Evolutionary conservation across 2,113 vertebrate genomes (phyloP), one percentile per base, ranked within the genome.

Genomic region (Copsychus sechellarum): DNA sequence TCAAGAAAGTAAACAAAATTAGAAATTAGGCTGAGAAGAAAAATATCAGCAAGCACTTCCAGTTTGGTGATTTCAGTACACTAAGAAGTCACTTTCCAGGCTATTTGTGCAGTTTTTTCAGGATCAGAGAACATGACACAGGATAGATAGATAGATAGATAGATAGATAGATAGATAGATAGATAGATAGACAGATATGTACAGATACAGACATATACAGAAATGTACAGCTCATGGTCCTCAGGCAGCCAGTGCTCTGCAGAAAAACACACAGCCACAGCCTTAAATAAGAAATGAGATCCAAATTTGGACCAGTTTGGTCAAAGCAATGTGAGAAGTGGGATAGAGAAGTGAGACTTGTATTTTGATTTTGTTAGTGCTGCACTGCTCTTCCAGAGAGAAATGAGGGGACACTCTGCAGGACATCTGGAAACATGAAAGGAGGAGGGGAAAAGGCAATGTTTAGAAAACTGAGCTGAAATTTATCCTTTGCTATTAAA

Each of bases 1-100:
- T 58, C 58, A 88, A 86, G 61, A 80, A 92, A 64, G 64, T 80
- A 88, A 90, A 90, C 17, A 90, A 94, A 94, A 73, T 80, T 70
- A 81, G 51, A 82, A 92, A 91, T 91, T 57, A 91, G 65, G 5
- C 50, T 58, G 87, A 88, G 43, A 57, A 92, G 51, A 40, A 90
- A 90, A 93, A 77, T 20, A 77, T 43, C 34, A 86, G 56, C 34
- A 73, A 61, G 53, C 43, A 11, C 0, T 2, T 83, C 23, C 31
- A 16, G 14, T 76, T 87, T 85, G 23, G 10, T 82, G n/a, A 24
- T 85, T 82, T 10, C 17, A n/a, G 18, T 38, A 58, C 69, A 81
- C 16, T 11, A 42, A 90, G 47, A 61, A 18, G 8, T 94, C 34
- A 69, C 1, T 42, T 82, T 34, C 57, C 61, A 42, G 33, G 12